Conservation (phyloP, 1,140 invertebrate genomes). For the Orussus abietinus region DNA sequence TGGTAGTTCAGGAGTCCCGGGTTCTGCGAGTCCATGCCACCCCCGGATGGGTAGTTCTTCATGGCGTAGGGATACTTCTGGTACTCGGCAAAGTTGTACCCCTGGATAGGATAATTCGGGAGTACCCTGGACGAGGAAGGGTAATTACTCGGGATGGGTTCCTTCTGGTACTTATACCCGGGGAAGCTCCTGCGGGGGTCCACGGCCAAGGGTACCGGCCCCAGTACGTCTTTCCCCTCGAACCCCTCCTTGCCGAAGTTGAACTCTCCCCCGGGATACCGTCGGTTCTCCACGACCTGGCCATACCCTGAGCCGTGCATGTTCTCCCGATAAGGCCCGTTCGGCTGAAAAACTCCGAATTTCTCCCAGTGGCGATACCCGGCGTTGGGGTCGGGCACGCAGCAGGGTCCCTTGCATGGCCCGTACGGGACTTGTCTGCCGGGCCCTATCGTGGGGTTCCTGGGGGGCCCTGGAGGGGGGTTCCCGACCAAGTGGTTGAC, state of each 20-base stretch:
- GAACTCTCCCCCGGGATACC: slow-evolving; percentile 28
- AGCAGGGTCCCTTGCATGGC: slow-evolving; percentile 44
- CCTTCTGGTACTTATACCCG: slow-evolving; percentile 43
- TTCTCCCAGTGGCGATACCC: slow-evolving; percentile 43
- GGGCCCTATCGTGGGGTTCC: slow-evolving; percentile 29
- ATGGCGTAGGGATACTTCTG: slow-evolving; percentile 42
- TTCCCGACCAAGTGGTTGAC: slow-evolving; percentile 22
- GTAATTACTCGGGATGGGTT: slow-evolving; percentile 31
- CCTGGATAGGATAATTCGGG: slow-evolving; percentile 40
- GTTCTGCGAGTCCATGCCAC: slow-evolving; percentile 20
- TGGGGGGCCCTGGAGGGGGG: slow-evolving; percentile 19
- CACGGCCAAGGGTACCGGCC: slow-evolving; percentile 21
- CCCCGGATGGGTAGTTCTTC: slow-evolving; percentile 32
- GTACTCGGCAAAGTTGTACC: slow-evolving; percentile 40
- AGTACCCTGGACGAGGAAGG: slow-evolving; percentile 28
- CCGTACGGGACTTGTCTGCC: slow-evolving; percentile 29
- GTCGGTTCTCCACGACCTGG: slow-evolving; percentile 27
- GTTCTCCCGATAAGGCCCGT: slow-evolving; percentile 38
- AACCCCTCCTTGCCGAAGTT: slow-evolving; percentile 38
- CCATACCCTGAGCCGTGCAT: slow-evolving; percentile 26
- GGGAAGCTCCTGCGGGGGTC: slow-evolving; percentile 37
- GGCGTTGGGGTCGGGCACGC: slow-evolving; percentile 36
- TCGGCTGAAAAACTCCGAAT: slow-evolving; percentile 35
- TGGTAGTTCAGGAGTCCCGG: slow-evolving; percentile 40
- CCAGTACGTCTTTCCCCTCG: slow-evolving; percentile 27